phyloP scores from a whole-genome alignment of 2,888 invertebrate genomes.

The Andrena praecox region DNA sequence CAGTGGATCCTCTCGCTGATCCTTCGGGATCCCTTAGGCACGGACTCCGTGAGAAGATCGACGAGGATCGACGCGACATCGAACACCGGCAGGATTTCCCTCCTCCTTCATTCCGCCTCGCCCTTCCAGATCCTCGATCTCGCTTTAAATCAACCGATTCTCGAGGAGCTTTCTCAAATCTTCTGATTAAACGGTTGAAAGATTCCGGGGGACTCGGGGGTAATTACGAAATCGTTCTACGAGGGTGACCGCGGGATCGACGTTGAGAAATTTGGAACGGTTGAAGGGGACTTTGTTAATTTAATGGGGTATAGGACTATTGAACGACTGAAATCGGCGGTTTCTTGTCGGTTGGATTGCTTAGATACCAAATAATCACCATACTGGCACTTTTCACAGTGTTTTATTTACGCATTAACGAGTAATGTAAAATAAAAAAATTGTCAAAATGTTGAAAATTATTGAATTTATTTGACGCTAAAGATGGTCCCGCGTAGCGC shows the following conservation, averaged over 20 bases:
- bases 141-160: constrained; percentile 5
- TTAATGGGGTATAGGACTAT: no score
- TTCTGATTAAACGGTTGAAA: not conserved
- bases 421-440: no score
- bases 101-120: constrained; percentile 19
- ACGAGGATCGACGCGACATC: constrained; percentile 49
- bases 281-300: no score
- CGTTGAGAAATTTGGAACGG: not conserved
- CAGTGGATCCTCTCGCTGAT: constrained; percentile 63
- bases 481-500: no score
- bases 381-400: no score
- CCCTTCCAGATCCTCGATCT: constrained; percentile 15
- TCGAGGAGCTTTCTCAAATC: not conserved
- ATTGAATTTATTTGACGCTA: no score
- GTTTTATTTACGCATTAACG: no score
- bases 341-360: no score
- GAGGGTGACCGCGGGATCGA: not conserved
- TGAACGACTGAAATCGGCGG: no score
- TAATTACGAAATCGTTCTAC: not conserved
- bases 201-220: no score
- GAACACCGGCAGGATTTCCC: constrained; percentile 50
- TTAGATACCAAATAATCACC: no score
- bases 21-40: constrained; percentile 56
- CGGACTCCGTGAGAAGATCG: constrained; percentile 50
- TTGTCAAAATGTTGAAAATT: no score